Evolutionary conservation across 37 sponge, comb jelly and placozoan species (phyloP).

Genomic region (Axinella damicornis): DNA sequence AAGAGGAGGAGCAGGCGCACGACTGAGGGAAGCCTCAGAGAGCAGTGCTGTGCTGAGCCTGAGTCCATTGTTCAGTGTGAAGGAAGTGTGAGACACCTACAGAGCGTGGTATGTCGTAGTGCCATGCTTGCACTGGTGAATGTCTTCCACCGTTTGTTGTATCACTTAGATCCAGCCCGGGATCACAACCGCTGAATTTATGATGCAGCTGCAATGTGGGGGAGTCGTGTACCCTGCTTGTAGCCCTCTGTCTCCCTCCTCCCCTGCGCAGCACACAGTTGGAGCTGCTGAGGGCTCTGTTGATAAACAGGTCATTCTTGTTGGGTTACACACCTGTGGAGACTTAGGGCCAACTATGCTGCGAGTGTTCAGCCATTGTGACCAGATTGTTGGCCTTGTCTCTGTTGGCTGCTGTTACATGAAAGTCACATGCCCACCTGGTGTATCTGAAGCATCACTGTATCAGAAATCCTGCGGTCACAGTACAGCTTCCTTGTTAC

Average conservation of each 20-base stretch:
- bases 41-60: neutral
- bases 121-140: too few relatives aligned
- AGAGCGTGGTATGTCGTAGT: neutral
- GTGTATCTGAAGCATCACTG: too few relatives aligned
- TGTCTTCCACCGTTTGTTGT: too few relatives aligned
- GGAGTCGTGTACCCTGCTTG: neutral
- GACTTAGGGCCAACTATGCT: conserved; percentile 75
- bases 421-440: conserved; percentile 55
- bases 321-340: conserved; percentile 87
- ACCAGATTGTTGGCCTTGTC: conserved; percentile 46
- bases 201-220: neutral
- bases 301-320: conserved; percentile 23
- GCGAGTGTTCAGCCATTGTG: conserved; percentile 57
- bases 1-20: neutral
- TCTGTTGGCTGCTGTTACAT: conserved; percentile 91
- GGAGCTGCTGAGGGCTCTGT: too few relatives aligned
- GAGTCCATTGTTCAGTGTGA: neutral
- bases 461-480: too few relatives aligned
- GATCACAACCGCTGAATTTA: neutral
- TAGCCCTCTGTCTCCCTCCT: neutral
- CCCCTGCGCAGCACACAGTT: neutral
- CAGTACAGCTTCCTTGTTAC: too few relatives aligned
- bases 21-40: neutral
- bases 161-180: neutral
- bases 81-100: conserved; percentile 22